A percentile compares a stretch with the other conserved stretches of the same genome.
These are phyloP conservation scores for Drosophila meridiana DNA, from an alignment of 2,888 invertebrate genomes.

Conservation along the genomic window DNA sequence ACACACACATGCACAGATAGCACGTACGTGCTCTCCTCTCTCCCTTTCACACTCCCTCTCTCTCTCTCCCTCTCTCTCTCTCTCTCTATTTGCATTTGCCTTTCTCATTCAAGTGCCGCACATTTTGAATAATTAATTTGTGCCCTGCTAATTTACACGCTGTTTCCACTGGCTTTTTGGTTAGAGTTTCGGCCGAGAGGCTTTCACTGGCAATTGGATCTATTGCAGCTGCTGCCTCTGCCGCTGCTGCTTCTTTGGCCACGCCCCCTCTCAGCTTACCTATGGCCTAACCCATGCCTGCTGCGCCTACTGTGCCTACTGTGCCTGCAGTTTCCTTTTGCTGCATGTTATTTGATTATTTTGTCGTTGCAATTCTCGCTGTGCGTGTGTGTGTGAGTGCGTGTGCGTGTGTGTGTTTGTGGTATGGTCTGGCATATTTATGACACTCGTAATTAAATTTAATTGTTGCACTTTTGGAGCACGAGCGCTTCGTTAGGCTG, in stretches of 20 bases:
- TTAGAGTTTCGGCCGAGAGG: constrained; percentile 54
- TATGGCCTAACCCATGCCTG: not conserved
- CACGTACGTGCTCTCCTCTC: not conserved
- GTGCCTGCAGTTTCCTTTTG: constrained; percentile 7
- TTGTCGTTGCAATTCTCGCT: constrained; percentile 55
- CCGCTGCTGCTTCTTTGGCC: not conserved
- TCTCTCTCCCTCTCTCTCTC: not conserved
- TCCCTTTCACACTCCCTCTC: not conserved
- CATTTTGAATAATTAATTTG: constrained; percentile 82
- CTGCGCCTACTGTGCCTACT: constrained; percentile 1
- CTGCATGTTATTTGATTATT: constrained; percentile 76
- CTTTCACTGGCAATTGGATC: constrained; percentile 38
- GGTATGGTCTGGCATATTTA: constrained; percentile 75
- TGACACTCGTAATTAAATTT: constrained; percentile 81
- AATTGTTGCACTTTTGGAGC: constrained; percentile 77
- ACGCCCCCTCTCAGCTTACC: not conserved
- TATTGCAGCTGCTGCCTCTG: constrained; percentile 23
- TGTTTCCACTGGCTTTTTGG: constrained; percentile 76
- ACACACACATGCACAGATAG: constrained; percentile 18
- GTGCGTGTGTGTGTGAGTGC: constrained; percentile 12
- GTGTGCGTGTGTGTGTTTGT: constrained; percentile 25
- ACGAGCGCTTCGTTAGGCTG: constrained; percentile 63
- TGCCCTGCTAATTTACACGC: constrained; percentile 79
- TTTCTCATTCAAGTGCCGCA: constrained; percentile 74
- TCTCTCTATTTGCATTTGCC: constrained; percentile 18